Base-by-base conservation (phyloP, 2,113 vertebrate genomes). In the Octodon degus region DNA sequence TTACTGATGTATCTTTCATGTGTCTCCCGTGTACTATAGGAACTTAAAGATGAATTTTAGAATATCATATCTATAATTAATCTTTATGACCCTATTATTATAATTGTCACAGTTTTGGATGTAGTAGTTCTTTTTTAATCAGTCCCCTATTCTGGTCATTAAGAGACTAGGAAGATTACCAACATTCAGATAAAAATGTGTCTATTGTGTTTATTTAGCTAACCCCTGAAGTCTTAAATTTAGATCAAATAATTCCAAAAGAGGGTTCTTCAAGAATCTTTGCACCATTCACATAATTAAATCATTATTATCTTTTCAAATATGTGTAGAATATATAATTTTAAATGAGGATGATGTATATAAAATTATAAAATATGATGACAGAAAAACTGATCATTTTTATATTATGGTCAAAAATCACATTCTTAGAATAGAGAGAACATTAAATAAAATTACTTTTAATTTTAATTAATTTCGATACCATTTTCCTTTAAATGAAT, bases 81-180 rank as follows among this genome's bases (percentile, higher is more conserved):
- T 98, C 95, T 98, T 98, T 96, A 91, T 88, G 86, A 16, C 74
- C 77, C 74, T 85, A 76, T 94, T 96, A 76, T 90, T 86, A 93
- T 91, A 84, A 96, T 53, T 74, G 50, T 88, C n/a, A 9, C 32
- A 72, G n/a, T 47, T 87, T 47, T 96, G 77, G 97, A 93, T 55
- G 93, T 68, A 97, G 93, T 93, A 90, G 94, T 97, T 92, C 94
- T 92, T 96, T 97, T 97, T 97, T 96, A 97, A 97, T 50, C 86
- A 94, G 94, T 70, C 11, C 83, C 58, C 91, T 97, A 97, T 98
- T 97, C 94, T 98, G 96, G 94, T 98, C 95, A 97, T 97, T 98
- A 97, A 97, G 72, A 93, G 82, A 65, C 87, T 95, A 98, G 97
- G 98, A 85, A 96, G 90, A 79, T 94, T 97, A 85, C 70, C 81